These are phyloP conservation scores for Leptinotarsa defecta DNA, from an alignment of 1,140 invertebrate species.

Conservation along the genomic window DNA sequence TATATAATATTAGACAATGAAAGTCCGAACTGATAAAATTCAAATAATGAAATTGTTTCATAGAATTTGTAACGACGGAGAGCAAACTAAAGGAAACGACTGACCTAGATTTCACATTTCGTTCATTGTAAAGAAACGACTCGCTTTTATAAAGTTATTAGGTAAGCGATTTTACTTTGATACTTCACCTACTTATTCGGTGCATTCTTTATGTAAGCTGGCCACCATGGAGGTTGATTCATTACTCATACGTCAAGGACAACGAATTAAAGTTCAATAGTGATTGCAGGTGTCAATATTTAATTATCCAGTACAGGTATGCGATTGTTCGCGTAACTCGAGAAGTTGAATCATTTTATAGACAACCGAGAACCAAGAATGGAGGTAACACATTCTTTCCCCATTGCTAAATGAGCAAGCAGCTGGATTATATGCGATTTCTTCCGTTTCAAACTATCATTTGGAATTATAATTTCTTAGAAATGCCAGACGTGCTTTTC, in stretches of 20 bases:
- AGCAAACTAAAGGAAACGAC: background rate
- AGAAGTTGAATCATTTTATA: no score
- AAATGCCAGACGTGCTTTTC: no score
- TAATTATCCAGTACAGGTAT: no score
- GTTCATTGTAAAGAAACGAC: background rate
- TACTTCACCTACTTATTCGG: background rate
- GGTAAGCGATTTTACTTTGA: background rate
- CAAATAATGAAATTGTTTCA: background rate
- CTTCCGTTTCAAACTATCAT: no score
- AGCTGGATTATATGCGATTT: no score
- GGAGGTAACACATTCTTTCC: no score
- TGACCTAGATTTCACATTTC: conserved; percentile 4
- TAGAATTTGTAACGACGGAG: background rate
- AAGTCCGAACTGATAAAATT: no score
- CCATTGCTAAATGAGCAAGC: no score
- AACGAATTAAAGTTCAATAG: background rate
- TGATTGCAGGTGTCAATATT: background rate
- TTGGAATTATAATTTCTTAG: no score
- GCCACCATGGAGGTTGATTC: background rate
- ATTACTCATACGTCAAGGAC: background rate
- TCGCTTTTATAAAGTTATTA: background rate
- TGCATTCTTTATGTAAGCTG: background rate
- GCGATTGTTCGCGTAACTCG: no score
- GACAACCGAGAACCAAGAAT: no score
- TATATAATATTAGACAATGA: no score